These are phyloP conservation scores for Pygoscelis adeliae DNA, from an alignment of 2,113 vertebrate species.

Conservation along the genomic window DNA sequence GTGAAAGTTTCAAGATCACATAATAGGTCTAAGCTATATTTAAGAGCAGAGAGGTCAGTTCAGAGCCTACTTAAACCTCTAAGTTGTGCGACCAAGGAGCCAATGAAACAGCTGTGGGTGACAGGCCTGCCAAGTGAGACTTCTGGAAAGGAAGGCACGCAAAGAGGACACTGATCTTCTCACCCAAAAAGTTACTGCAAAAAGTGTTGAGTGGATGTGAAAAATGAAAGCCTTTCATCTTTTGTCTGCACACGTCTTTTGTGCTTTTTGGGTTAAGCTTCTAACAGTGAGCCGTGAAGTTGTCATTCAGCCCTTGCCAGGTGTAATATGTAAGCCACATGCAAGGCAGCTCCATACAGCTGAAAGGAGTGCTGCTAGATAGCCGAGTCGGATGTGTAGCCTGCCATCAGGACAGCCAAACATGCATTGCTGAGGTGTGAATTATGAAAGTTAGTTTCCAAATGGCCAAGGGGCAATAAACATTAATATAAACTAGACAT, in stretches of 20 bases:
- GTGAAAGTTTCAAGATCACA: conserved; percentile 63
- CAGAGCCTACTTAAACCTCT: conserved; percentile 49
- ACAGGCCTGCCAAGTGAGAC: conserved; percentile 79
- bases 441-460: conserved; percentile 29
- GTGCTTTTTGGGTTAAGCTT: background rate
- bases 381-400: background rate
- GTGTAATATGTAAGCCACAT: background rate
- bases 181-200: background rate
- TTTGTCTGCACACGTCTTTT: background rate
- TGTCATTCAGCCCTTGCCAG: background rate
- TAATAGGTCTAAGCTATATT: conserved; percentile 80
- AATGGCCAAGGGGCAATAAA: conserved; percentile 39
- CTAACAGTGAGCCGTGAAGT: background rate
- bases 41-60: conserved; percentile 81
- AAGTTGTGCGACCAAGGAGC: conserved; percentile 12
- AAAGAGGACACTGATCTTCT: background rate
- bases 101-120: conserved; percentile 78
- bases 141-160: background rate
- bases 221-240: conserved; percentile 1
- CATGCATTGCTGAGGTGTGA: conserved; percentile 3
- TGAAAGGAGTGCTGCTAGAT: background rate
- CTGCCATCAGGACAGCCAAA: background rate
- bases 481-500: conserved; percentile 22
- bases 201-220: background rate
- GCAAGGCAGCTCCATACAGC: background rate